These are phyloP conservation scores for Apoda limacodes DNA, from an alignment of 2,888 invertebrate genomes.

Conservation along the genomic window DNA sequence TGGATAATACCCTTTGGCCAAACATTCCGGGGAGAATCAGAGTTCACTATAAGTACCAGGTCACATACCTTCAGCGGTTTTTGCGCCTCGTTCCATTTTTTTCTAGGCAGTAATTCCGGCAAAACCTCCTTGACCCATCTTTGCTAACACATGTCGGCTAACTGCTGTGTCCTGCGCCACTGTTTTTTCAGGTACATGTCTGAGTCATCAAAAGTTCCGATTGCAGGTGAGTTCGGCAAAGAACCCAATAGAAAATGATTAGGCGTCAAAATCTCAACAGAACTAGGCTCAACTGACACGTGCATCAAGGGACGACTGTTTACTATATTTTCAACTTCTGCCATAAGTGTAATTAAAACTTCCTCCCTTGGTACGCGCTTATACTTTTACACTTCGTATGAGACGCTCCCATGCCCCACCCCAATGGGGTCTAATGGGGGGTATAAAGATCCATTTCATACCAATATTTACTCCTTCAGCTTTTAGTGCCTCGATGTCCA, in stretches of 20 bases:
- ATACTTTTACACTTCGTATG: slow-evolving; percentile 17
- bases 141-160: too few relatives aligned
- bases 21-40: too few relatives aligned
- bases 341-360: slow-evolving; percentile 9
- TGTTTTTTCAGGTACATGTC: too few relatives aligned
- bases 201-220: too few relatives aligned
- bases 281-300: slow-evolving; percentile 11
- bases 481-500: too few relatives aligned
- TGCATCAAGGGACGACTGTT: slow-evolving; percentile 16
- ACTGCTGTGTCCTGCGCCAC: too few relatives aligned
- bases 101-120: slow-evolving; percentile 1
- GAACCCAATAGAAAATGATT: slow-evolving; percentile 23
- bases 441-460: slow-evolving; percentile 16
- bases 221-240: slow-evolving; percentile 10
- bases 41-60: too few relatives aligned
- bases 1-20: too few relatives aligned
- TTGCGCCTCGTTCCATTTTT: slow-evolving; percentile 9
- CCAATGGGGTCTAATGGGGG: slow-evolving; percentile 18
- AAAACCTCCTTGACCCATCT: slow-evolving; percentile 1
- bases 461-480: too few relatives aligned
- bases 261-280: slow-evolving; percentile 17
- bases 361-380: slow-evolving; percentile 17
- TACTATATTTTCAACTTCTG: slow-evolving; percentile 13
- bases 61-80: too few relatives aligned
- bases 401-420: slow-evolving; percentile 21